Base-by-base conservation (phyloP, 2,888 invertebrate genomes). In the Diloba caeruleocephala region DNA sequence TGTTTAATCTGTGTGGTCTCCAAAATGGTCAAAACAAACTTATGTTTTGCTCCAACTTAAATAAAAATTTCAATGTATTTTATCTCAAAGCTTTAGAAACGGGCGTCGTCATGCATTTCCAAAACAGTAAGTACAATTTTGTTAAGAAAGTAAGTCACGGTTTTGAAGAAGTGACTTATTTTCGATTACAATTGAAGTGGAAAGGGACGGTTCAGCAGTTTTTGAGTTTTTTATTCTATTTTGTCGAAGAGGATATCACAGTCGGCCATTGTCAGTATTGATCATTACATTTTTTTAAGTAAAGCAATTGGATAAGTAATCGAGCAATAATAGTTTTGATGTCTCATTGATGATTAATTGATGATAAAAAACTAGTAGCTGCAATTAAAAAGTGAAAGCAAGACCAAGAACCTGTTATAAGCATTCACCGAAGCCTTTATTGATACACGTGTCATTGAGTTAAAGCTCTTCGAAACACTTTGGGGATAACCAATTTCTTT, bases 101-200 rank as follows among this genome's bases (percentile, higher is more conserved):
- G 9, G 25, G 15, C 10, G 42, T 13, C 53, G 2, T 37, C 44
- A 51, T 38, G 43, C n/a, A 9, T 43, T 46, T 41, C 34, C 10
- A 44, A 49, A 58, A 55, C 37, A 39, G 65, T 60, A 68, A 60
- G 74, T 70, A 62, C 41, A 61, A 59, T 15, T 28, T 55, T 59
- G 51, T 72, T n/a, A 46, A 48, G 45, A 71, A 71, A 78, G 80
- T 82, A 87, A 85, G 89, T 87, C 85, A 90, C 85, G 87, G 79
- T 83, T 81, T 77, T 71, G 36, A 66, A 60, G 76, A 74, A 72
- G 76, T 80, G 41, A 42, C 74, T 61, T 53, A 67, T 72, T 72
- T 52, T 62, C 55, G 61, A 74, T 74, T 81, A 79, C 85, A 77
- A 82, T 78, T 78, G 75, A 83, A 80, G 78, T 86, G 87, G 81